Percentiles rank a stretch among this genome's conserved stretches.
phyloP scores from a whole-genome alignment of 2,113 vertebrate genomes.

The Hemichromis elongatus region DNA sequence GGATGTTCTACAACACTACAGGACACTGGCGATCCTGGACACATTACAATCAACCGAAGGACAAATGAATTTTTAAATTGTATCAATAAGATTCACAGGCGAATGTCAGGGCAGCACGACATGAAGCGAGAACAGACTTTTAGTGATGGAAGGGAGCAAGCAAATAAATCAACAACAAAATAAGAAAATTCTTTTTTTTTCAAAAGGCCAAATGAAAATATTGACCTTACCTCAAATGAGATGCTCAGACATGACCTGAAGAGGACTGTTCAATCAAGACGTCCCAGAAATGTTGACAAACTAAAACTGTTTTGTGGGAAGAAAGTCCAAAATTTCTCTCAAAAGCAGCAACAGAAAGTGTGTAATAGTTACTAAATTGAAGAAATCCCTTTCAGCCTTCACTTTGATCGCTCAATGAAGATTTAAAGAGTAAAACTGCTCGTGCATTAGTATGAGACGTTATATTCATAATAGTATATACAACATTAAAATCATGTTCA shows the following conservation, averaged over 20 bases:
- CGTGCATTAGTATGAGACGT: not conserved
- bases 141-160: not conserved
- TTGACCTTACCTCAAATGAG: not conserved
- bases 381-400: not conserved
- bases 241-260: not conserved
- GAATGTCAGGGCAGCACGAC: not conserved
- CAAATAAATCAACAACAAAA: not conserved
- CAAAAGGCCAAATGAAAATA: not conserved
- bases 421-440: not conserved
- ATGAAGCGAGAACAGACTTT: not conserved
- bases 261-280: not conserved
- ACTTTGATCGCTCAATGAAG: not conserved
- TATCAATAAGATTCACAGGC: not conserved
- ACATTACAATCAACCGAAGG: not conserved
- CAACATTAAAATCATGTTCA: not conserved
- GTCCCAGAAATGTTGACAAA: not conserved
- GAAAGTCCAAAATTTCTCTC: not conserved
- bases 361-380: not conserved
- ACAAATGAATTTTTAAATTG: not conserved
- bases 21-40: not conserved
- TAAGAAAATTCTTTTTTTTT: not conserved
- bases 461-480: not conserved
- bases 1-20: not conserved
- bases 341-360: not conserved
- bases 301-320: not conserved